phyloP scores from a whole-genome alignment of 1,140 invertebrate species.

The Venustaconcha ellipsiformis region DNA sequence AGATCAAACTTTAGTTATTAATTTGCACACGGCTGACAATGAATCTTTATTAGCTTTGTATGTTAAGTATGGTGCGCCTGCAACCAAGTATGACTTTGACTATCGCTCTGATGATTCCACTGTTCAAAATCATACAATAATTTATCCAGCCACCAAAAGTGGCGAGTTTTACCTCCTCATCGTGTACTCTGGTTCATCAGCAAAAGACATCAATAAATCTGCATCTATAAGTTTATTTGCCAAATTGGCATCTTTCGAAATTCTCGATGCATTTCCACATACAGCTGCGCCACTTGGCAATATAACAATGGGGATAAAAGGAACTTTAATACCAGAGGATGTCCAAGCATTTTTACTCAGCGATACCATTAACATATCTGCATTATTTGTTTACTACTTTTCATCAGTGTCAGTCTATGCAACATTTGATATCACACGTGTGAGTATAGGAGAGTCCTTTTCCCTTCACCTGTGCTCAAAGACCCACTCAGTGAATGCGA shows the following conservation, averaged over 20 bases:
- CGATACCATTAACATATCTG: background rate
- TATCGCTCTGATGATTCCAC: constrained; percentile 1
- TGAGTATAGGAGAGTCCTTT: background rate
- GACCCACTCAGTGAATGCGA: no score
- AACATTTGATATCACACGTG: constrained; percentile 5
- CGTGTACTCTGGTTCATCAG: constrained; percentile 1
- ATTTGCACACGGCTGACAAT: background rate
- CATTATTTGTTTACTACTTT: background rate
- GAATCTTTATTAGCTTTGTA: background rate
- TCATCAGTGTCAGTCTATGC: constrained; percentile 4
- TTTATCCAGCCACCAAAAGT: background rate
- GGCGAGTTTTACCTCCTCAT: constrained; percentile 7
- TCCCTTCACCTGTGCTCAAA: background rate
- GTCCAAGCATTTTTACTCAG: background rate
- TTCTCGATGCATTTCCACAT: background rate
- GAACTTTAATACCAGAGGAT: constrained; percentile 6
- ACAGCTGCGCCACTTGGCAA: background rate
- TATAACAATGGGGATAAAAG: constrained; percentile 1
- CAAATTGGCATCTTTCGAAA: constrained; percentile 11
- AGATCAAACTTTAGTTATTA: constrained; percentile 8
- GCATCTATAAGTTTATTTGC: background rate
- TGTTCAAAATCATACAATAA: background rate
- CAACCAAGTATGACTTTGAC: constrained; percentile 17
- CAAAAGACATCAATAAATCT: background rate
- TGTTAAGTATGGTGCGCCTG: constrained; percentile 4